Base-by-base conservation (phyloP, 2,888 invertebrate genomes). In the Cerastoderma edule region DNA sequence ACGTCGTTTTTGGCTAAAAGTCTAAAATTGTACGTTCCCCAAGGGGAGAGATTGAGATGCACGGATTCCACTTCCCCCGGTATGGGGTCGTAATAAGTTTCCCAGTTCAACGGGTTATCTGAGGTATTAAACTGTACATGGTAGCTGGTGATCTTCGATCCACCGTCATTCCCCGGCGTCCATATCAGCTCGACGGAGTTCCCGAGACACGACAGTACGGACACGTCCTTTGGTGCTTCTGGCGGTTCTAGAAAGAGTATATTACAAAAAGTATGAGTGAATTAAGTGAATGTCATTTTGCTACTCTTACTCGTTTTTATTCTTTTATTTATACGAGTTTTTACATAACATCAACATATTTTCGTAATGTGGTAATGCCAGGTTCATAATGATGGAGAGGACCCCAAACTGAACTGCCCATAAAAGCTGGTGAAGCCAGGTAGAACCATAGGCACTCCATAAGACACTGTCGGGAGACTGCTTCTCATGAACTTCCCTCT, bases 101-200 rank as follows among this genome's bases (percentile, higher is more conserved):
- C 85, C 99, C 99, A 99, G 0, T 96, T 94, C 92, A 97, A 97
- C 0, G 98, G 98, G 28, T 97, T 96, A 92, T 98, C 98, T 68
- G 96, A 96, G 0, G 98, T 99, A 93, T 98, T 99, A 93, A 96
- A 97, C 93, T 99, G 97, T 77, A 99, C 96, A 75, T 95, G 95
- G 93, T 96, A 99, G 85, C 96, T 95, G 53, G 97, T 94, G 91
- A 99, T 97, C 16, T 97, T 96, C 0, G 98, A 96, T 81, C 98
- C 96, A 93, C 99, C 98, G 93, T 98, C 98, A 71, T 97, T 97
- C 94, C 96, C 96, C 0, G 97, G 95, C 83, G 94, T 94, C 99
- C 99, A 99, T 19, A 80, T 75, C 16, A 90, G 74, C 53, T 90
- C 88, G 0, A 83, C 87, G 19, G 85, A 67, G 57, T 88, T 94